These are phyloP conservation scores for Bimastos eiseni DNA, from an alignment of 2,888 invertebrate species.

Conservation along the genomic window DNA sequence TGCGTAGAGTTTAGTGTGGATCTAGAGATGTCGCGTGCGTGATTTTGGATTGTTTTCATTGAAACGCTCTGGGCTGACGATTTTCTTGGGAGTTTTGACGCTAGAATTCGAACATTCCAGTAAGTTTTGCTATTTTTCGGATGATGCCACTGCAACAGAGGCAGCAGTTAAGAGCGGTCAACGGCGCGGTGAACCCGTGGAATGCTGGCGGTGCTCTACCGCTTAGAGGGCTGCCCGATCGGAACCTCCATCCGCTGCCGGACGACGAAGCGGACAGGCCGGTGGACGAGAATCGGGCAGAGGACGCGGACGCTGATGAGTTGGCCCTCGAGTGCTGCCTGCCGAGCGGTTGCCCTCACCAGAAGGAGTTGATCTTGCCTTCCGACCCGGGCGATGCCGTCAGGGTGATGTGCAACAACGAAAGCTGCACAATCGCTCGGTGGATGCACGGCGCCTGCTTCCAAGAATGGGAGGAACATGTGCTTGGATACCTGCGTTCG, in stretches of 20 bases:
- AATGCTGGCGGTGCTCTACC: background rate
- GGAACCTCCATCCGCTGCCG: background rate
- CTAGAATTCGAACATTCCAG: background rate
- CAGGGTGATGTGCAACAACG: constrained; percentile 91
- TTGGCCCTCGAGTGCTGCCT: constrained; percentile 18
- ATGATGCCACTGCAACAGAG: constrained; percentile 15
- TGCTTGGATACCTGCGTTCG: constrained; percentile 83
- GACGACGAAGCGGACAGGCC: background rate
- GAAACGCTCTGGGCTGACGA: background rate
- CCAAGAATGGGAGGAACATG: constrained; percentile 84
- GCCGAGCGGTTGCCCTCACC: constrained; percentile 1
- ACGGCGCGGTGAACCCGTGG: background rate
- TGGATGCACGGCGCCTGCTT: constrained; percentile 96
- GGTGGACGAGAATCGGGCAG: background rate
- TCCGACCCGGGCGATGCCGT: constrained; percentile 67
- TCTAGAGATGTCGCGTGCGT: background rate
- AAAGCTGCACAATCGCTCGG: constrained; percentile 81
- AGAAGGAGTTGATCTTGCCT: constrained; percentile 41
- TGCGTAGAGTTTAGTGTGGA: background rate
- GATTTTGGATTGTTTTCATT: background rate
- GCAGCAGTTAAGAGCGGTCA: background rate
- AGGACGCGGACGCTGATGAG: background rate
- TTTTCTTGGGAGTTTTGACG: background rate
- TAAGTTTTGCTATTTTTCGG: background rate
- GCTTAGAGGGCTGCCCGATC: background rate